Evolutionary conservation across 1,140 invertebrate genomes (phyloP), one percentile per base, ranked within the genome.

Genomic region (Lordiphosa clarofinis): DNA sequence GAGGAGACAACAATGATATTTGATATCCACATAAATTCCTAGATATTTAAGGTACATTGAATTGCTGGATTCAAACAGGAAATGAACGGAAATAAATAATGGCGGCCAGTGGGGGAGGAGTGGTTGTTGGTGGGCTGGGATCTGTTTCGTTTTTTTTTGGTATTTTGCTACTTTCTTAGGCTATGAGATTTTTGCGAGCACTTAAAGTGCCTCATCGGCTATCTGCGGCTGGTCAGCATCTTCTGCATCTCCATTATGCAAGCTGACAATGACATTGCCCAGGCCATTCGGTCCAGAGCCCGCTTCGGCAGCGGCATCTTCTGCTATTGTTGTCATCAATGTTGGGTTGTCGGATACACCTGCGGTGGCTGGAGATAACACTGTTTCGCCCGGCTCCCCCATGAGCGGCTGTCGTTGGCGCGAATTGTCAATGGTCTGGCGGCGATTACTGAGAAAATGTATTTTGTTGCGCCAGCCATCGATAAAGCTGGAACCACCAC

Each of bases 1-100:
- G 24, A 28, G 31, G 24, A 64, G 49, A 84, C 78, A 84, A 84
- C 78, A 84, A 73, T 78, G 78, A 84, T 84, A 84, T 84, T 84
- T 84, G 46, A 86, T 86, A 84, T 84, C 78, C 79, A 84, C 58
- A 52, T 78, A 78, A 86, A 82, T 73, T 84, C 78, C 73, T 70
- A 86, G 39, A 24, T 55, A 55, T 57, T 63, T 64, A 56, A 31
- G 28, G 28, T 31, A 31, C 28, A 31, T 31, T 31, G 28, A 31
- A 31, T 31, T 31, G 28, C 28, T 2, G 28, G 6, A 31, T 31
- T 31, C 28, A 31, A 31, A 31, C 2, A 31, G 28, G 28, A 31
- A 31, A 31, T 31, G 7, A 31, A 31, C 7, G 28, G 28, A 31
- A 31, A 31, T 31, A 31, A 31, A 31, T 31, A 31, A 8, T 31